phyloP scores from a whole-genome alignment of 1,140 invertebrate genomes.

The Triops cancriformis region DNA sequence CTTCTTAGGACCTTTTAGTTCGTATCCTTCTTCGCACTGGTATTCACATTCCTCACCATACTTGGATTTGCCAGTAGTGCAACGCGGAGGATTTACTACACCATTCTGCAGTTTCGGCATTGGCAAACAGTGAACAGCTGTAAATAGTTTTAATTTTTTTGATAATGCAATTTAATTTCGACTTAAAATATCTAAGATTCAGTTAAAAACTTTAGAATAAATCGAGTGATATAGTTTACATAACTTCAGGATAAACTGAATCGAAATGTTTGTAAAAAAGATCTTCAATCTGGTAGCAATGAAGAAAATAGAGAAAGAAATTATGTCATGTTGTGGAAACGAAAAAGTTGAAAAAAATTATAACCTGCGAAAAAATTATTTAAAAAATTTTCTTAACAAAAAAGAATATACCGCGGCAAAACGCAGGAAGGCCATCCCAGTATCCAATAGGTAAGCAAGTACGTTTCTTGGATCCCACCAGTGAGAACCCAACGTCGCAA shows the following conservation, averaged over 20 bases:
- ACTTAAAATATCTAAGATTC: slow-evolving; percentile 5
- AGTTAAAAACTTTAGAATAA: no score
- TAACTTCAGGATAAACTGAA: no score
- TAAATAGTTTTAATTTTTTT: slow-evolving; percentile 19
- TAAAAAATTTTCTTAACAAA: no score
- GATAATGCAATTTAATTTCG: not conserved
- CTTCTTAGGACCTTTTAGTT: slow-evolving; percentile 42
- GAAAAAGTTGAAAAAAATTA: no score
- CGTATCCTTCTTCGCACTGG: slow-evolving; percentile 48
- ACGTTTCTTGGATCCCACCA: slow-evolving; percentile 55
- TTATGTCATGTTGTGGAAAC: no score
- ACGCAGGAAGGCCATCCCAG: slow-evolving; percentile 58
- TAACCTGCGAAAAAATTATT: no score
- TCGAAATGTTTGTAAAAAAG: no score
- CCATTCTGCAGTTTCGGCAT: slow-evolving; percentile 45
- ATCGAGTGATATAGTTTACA: no score
- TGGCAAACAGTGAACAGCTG: slow-evolving; percentile 50
- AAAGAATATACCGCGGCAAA: slow-evolving; percentile 53
- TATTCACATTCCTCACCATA: slow-evolving; percentile 49
- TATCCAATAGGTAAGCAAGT: slow-evolving; percentile 57
- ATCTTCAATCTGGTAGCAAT: no score
- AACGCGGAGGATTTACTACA: slow-evolving; percentile 43
- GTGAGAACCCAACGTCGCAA: slow-evolving; percentile 53
- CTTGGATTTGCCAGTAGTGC: slow-evolving; percentile 41
- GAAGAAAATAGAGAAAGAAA: no score